Conservation (phyloP, 2,113 vertebrate species). For the Cnemophilus loriae region DNA sequence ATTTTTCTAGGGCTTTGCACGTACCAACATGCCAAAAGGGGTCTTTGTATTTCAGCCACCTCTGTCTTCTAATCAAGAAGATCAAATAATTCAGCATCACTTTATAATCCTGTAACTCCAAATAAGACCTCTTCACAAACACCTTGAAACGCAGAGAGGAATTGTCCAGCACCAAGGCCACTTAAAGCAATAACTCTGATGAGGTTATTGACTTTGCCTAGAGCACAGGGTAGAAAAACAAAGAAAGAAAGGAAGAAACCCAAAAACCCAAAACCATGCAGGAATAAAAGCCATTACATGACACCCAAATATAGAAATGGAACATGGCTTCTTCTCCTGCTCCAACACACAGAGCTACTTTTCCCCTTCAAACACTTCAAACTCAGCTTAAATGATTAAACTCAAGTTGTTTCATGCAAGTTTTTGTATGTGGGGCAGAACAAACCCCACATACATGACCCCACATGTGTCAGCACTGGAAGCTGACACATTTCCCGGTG, state of each 20-base stretch:
- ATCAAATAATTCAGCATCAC: background rate
- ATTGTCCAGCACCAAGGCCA: background rate
- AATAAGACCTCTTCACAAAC: background rate
- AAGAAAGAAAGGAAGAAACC: background rate
- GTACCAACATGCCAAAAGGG: fast-evolving
- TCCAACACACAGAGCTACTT: background rate
- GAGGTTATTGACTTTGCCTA: background rate
- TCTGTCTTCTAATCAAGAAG: background rate
- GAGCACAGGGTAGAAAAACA: background rate
- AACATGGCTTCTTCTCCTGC: background rate
- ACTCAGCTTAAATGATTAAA: background rate
- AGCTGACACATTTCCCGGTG: background rate
- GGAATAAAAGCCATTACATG: background rate
- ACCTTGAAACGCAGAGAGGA: background rate
- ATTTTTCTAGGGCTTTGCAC: background rate
- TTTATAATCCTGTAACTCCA: background rate
- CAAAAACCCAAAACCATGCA: background rate
- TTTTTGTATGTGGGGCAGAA: background rate
- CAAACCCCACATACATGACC: background rate
- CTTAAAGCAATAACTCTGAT: background rate
- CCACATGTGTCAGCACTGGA: background rate
- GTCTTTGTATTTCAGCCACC: background rate
- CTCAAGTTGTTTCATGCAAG: background rate
- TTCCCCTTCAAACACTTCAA: background rate
- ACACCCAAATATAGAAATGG: background rate